A percentile compares a stretch with the other conserved stretches of the same genome.
phyloP scores from a whole-genome alignment of 1,140 invertebrate species.

The Neomicropteryx cornuta region DNA sequence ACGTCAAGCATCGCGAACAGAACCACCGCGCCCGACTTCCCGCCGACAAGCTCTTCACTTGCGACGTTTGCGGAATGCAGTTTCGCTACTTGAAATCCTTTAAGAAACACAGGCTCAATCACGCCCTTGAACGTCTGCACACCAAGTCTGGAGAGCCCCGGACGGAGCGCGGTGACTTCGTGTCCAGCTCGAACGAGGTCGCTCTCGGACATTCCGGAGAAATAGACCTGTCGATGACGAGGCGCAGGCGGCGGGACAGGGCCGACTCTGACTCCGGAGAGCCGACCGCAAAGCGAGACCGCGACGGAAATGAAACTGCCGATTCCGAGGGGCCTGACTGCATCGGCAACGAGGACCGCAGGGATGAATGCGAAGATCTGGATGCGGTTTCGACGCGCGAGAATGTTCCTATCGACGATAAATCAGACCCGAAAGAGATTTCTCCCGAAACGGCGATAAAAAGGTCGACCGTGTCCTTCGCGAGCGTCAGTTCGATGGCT shows the following conservation, averaged over 20 bases:
- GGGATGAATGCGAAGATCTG: too few relatives aligned
- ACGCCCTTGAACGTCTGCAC: constrained; percentile 69
- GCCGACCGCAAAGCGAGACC: constrained; percentile 41
- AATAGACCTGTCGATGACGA: constrained; percentile 37
- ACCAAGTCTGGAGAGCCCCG: constrained; percentile 40
- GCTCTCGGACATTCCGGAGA: constrained; percentile 38
- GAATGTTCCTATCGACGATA: constrained; percentile 2
- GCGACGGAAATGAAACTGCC: constrained; percentile 59
- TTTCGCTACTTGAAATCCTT: constrained; percentile 81
- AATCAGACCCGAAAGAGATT: too few relatives aligned
- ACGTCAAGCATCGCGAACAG: constrained; percentile 79
- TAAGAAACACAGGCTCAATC: constrained; percentile 79
- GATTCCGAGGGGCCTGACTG: constrained; percentile 41
- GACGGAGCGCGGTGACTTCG: constrained; percentile 48
- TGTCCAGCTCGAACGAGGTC: constrained; percentile 61
- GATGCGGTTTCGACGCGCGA: constrained; percentile 1
- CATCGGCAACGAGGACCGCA: too few relatives aligned
- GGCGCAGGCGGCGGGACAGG: constrained; percentile 23
- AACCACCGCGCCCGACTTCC: constrained; percentile 75
- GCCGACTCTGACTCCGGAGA: constrained; percentile 23
- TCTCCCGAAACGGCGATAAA: constrained; percentile 18
- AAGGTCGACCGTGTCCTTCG: constrained; percentile 34
- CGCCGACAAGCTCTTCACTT: constrained; percentile 80
- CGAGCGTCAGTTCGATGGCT: constrained; percentile 36
- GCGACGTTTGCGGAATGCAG: constrained; percentile 82